Evolutionary conservation across 2,113 vertebrate species (phyloP), one percentile per base, ranked within the genome.

Genomic region (Pelecanoides urinatrix): DNA sequence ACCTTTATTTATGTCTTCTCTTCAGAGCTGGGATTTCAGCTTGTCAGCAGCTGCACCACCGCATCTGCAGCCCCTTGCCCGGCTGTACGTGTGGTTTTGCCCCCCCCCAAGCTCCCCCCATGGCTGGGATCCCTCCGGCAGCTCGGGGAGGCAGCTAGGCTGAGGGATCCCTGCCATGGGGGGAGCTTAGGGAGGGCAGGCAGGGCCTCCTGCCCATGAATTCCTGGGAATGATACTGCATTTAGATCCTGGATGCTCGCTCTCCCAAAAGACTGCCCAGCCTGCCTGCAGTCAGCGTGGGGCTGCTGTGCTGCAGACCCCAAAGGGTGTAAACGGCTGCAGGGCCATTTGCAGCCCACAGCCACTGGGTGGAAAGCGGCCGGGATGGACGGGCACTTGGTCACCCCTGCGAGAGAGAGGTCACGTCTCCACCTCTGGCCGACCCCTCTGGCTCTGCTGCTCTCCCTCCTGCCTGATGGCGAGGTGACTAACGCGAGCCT

Each of bases 251-350:
- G 30, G 30, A 13, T 5, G 16, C 32, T 55, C 19, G 3, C 7
- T 81, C 6, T 84, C 49, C 49, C 59, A 30, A 27, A 7, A 45
- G 20, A 9, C 67, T 55, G n/a, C n/a, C 45, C 67, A 8, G 38
- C 22, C 20, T 76, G 50, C 16, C 8, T 23, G 40, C 55, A 58
- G 25, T 5, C 29, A 45, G 5, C 3, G 5, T 1, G 11, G n/a
- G 45, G 10, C 21, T n/a, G 59, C 10, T 16, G 50, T 61, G 56
- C 22, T 6, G 11, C 86, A 61, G 72, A 2, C 19, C 22, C 30
- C 6, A 2, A 7, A 17, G 44, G 30, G 21, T 32, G 45, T 15
- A 27, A 59, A 38, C 0, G 0, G 10, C 71, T 65, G 50, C 21
- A 23, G n/a, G 22, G 73, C 52, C 62, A 3, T 16, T 13, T 47